phyloP scores from a whole-genome alignment of 2,888 invertebrate species.

The Platerodrilus igneus region DNA sequence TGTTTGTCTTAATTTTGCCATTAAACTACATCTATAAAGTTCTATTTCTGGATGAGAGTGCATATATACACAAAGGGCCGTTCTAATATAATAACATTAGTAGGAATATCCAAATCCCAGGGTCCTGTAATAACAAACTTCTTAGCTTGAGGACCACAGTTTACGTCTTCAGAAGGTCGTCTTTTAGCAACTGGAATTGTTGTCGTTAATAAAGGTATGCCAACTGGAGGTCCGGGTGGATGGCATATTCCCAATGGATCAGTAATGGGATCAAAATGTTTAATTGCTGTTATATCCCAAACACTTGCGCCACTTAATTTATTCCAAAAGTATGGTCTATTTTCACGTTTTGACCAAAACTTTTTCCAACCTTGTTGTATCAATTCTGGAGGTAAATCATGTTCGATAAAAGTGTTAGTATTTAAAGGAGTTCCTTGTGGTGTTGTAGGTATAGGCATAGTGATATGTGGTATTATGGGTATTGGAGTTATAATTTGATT shows the following conservation, averaged over 20 bases:
- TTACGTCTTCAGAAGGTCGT: conserved; percentile 66
- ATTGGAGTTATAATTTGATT: conserved; percentile 36
- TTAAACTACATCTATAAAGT: conserved; percentile 74
- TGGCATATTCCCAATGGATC: conserved; percentile 82
- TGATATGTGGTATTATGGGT: conserved; percentile 38
- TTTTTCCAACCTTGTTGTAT: conserved; percentile 92
- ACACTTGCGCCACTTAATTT: conserved; percentile 92
- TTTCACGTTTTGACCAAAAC: conserved; percentile 95
- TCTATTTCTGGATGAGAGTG: conserved; percentile 95
- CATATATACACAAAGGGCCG: conserved; percentile 77
- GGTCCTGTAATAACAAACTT: conserved; percentile 85
- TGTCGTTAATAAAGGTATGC: conserved; percentile 45
- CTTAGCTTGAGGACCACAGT: conserved; percentile 73
- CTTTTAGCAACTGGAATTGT: conserved; percentile 63
- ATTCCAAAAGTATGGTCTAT: conserved; percentile 95
- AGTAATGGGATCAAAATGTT: conserved; percentile 85
- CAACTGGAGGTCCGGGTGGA: conserved; percentile 35
- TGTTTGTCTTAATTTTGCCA: conserved; percentile 80
- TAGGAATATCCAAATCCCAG: conserved; percentile 91
- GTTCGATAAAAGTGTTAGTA: conserved; percentile 47
- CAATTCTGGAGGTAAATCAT: conserved; percentile 60
- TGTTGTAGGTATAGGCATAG: conserved; percentile 54
- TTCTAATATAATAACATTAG: conserved; percentile 87
- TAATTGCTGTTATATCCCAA: conserved; percentile 85
- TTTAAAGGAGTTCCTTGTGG: conserved; percentile 56